phyloP scores from a whole-genome alignment of 2,888 invertebrate species.

The Rosalia funebris region DNA sequence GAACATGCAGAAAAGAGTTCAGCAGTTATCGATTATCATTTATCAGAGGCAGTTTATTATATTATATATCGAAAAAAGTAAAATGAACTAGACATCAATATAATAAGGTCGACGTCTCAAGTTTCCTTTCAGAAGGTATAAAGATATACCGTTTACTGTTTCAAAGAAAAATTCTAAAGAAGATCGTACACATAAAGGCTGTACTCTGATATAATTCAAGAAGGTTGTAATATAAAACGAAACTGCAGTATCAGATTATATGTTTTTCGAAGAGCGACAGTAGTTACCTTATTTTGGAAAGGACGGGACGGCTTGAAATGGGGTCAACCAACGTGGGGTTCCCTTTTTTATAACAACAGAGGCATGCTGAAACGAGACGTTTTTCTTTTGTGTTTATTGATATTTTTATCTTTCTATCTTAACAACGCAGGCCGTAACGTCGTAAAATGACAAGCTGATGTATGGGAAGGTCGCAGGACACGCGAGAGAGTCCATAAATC shows the following conservation, averaged over 20 bases:
- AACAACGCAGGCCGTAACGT: conserved; percentile 4
- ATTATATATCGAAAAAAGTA: too few species aligned
- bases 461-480: conserved; percentile 12
- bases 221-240: conserved; percentile 4
- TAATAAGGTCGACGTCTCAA: too few species aligned
- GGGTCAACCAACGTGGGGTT: neutral
- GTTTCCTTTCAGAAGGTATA: too few species aligned
- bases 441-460: conserved; percentile 17
- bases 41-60: too few species aligned
- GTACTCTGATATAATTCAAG: too few species aligned
- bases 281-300: conserved; percentile 6
- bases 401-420: conserved; percentile 19
- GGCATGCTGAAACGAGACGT: conserved; percentile 1
- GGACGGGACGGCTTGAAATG: neutral
- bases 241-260: conserved; percentile 11
- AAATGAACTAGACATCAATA: too few species aligned
- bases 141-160: too few species aligned
- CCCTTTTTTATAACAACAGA: neutral
- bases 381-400: conserved; percentile 10
- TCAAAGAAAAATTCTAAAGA: too few species aligned
- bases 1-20: too few species aligned
- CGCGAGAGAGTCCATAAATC: conserved; percentile 15
- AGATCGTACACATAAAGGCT: too few species aligned
- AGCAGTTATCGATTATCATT: too few species aligned
- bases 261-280: neutral